A percentile compares a stretch with the other conserved stretches of the same genome.
Conservation (phyloP, 2,113 vertebrate species). For the Chrysemys picta region DNA sequence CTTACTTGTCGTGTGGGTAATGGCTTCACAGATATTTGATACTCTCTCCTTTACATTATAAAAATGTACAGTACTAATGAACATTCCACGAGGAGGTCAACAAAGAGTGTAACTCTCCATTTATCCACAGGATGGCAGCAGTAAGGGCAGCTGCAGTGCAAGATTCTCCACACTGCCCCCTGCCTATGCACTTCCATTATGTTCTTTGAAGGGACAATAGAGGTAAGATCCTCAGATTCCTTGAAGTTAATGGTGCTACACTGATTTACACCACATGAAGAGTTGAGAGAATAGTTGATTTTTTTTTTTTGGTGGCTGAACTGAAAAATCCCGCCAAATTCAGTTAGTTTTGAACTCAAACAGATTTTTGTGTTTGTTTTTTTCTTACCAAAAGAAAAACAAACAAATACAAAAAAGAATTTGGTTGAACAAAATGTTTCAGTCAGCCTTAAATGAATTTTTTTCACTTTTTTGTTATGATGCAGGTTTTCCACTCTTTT, state of each 20-base stretch:
- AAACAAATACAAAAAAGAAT: neutral
- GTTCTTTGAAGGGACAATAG: neutral
- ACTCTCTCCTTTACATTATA: rapidly evolving
- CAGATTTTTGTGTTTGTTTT: neutral
- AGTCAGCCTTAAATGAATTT: neutral
- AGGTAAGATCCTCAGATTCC: rapidly evolving
- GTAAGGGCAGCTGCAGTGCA: rapidly evolving
- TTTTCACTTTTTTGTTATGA: neutral
- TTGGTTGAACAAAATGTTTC: neutral
- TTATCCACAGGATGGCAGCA: rapidly evolving
- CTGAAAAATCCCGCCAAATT: neutral
- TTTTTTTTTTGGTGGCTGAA: neutral
- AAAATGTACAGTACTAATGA: too few species aligned
- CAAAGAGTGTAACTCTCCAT: neutral
- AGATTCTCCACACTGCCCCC: neutral
- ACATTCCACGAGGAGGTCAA: neutral
- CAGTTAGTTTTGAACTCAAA: neutral
- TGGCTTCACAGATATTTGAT: rapidly evolving
- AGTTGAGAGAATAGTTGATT: neutral
- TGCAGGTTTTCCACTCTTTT: neutral
- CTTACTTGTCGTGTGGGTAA: rapidly evolving
- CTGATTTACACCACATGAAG: neutral
- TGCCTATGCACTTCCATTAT: neutral
- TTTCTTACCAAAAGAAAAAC: neutral
- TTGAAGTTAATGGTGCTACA: neutral